phyloP scores from a whole-genome alignment of 2,113 vertebrate genomes.

The Amphiprion percula region DNA sequence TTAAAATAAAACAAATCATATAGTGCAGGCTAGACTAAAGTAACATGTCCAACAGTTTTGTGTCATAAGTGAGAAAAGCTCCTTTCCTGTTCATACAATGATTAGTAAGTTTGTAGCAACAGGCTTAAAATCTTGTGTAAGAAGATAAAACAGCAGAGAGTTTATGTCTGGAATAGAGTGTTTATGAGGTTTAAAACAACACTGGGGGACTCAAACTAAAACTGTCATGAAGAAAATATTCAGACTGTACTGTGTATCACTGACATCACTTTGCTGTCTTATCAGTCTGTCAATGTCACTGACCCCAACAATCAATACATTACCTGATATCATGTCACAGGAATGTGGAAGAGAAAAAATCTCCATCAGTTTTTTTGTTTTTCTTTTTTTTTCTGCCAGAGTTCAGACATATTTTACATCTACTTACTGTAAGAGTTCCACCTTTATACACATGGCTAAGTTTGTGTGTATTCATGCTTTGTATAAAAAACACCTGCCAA shows the following conservation, averaged over 20 bases:
- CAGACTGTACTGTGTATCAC: not conserved
- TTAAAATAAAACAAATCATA: not conserved
- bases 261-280: not conserved
- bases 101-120: not conserved
- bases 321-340: constrained; percentile 1
- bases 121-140: not conserved
- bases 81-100: not conserved
- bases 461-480: constrained; percentile 16
- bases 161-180: not conserved
- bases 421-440: not conserved
- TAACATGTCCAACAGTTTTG: not conserved
- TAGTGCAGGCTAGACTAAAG: not conserved
- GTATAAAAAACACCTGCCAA: constrained; percentile 51
- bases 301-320: constrained; percentile 15
- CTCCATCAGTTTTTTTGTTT: not conserved
- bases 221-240: no score
- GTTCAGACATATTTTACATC: not conserved
- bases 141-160: not conserved
- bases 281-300: not conserved
- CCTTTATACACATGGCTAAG: not conserved
- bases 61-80: not conserved
- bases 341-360: constrained; percentile 10
- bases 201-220: no score
- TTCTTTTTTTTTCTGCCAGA: not conserved
- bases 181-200: not conserved